Evolutionary conservation across 1,140 invertebrate genomes (phyloP), one percentile per base, ranked within the genome.

Genomic region (Formica selysi): DNA sequence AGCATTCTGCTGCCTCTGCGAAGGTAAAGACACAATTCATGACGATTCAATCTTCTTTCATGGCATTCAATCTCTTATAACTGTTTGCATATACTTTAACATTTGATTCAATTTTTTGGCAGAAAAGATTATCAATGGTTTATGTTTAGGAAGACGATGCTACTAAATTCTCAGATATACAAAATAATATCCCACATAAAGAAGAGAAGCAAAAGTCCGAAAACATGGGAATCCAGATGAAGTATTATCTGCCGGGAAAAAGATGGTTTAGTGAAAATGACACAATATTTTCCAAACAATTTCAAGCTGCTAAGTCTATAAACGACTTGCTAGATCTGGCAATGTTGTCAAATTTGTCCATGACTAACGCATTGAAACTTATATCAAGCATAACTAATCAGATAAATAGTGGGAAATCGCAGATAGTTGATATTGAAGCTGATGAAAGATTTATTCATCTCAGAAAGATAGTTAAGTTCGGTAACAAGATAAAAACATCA

Each of bases 341-440:
- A 73, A 41, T 61, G 32, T 6, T 83, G 26, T 38, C 67, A 83
- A 61, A n/a, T 22, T 5, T 83, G 0, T 48, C 79, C 4, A 32
- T 0, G 16, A 32, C 0, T 26, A 36, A 83, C 48, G 79, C 79
- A 0, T 5, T 83, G 13, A 83, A 61, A 8, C 38, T 83, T n/a
- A 73, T 83, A 48, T 73, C 79, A 6, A 57, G 38, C 4, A 73
- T 83, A 73, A 83, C 51, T 41, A 83, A 74, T 44, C 38, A 83
- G 10, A 83, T 83, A 73, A 83, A 73, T 4, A 83, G 79, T 19
- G 68, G 68, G 0, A 73, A 83, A 22, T 61, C 54, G 4, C 26
- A 73, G 13, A 19, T 10, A 11, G 0, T 19, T 2, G 13, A 83
- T 7, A 22, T 83, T 8, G 79, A 83, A 13, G 0, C 38, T 74